Evolutionary conservation across 2,113 vertebrate genomes (phyloP).

Genomic region (Perca flavescens): DNA sequence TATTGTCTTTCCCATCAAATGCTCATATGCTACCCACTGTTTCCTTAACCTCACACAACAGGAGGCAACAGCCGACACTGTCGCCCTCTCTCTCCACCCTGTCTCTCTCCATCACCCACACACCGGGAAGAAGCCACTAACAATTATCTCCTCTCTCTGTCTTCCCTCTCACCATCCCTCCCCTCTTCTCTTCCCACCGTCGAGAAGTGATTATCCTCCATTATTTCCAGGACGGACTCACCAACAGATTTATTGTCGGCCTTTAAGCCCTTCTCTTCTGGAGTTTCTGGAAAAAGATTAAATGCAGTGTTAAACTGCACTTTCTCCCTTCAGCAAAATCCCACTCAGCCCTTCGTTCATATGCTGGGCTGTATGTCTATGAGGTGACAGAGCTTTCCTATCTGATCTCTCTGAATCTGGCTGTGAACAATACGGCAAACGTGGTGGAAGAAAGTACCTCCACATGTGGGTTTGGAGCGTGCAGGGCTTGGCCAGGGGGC

Average conservation of each 20-base stretch:
- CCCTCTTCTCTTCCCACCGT: slow-evolving; percentile 37
- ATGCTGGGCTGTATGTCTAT: slow-evolving; percentile 1
- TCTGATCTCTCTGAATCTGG: slow-evolving; percentile 41
- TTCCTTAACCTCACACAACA: slow-evolving; percentile 56
- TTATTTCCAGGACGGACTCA: slow-evolving; percentile 63
- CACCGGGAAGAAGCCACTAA: slow-evolving; percentile 45
- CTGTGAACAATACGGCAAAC: slow-evolving; percentile 17
- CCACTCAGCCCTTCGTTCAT: slow-evolving; percentile 20
- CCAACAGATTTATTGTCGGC: slow-evolving; percentile 77
- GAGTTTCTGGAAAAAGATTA: slow-evolving; percentile 71
- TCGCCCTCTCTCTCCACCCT: slow-evolving; percentile 47
- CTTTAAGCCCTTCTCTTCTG: slow-evolving; percentile 59
- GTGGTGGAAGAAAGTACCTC: slow-evolving; percentile 61
- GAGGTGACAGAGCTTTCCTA: slow-evolving; percentile 43
- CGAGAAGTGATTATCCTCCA: slow-evolving; percentile 57
- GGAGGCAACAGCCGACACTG: slow-evolving; percentile 52
- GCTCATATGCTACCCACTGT: slow-evolving; percentile 53
- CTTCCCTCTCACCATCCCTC: slow-evolving; percentile 38
- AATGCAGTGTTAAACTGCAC: slow-evolving; percentile 63
- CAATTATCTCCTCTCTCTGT: slow-evolving; percentile 46
- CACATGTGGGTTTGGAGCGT: slow-evolving; percentile 70
- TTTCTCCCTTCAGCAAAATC: slow-evolving; percentile 57
- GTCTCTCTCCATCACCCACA: slow-evolving; percentile 36
- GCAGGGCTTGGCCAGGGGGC: slow-evolving; percentile 46
- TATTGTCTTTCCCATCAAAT: slow-evolving; percentile 57